Evolutionary conservation across 2,113 vertebrate species (phyloP).

Genomic region (Symphodus melops): DNA sequence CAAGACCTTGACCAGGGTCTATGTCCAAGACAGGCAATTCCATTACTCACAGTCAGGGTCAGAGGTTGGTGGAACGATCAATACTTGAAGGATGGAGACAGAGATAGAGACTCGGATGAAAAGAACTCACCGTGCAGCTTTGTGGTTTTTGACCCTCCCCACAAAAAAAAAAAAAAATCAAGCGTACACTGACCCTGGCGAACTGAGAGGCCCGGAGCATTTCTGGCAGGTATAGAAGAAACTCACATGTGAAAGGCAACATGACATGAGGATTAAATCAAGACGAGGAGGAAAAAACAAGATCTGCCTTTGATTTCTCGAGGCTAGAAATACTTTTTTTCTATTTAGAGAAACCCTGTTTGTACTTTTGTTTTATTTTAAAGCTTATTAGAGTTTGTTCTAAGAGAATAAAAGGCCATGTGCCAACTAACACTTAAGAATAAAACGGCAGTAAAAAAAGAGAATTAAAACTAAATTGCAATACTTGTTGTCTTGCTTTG

Average conservation of each 20-base stretch:
- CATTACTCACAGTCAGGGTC: conserved; percentile 71
- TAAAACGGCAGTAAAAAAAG: too few relatives aligned
- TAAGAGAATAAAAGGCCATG: too few relatives aligned
- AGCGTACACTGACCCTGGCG: conserved; percentile 37
- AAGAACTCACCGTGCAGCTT: conserved; percentile 30
- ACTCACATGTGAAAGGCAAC: conserved; percentile 2
- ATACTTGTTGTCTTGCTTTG: too few relatives aligned
- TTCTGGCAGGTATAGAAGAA: conserved; percentile 20
- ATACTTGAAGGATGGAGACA: conserved; percentile 64
- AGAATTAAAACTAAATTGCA: too few relatives aligned
- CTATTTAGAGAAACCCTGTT: background rate
- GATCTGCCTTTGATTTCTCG: background rate
- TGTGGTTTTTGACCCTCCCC: conserved; percentile 30
- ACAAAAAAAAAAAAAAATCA: conserved; percentile 33
- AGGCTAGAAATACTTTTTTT: background rate
- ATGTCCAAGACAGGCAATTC: conserved; percentile 70
- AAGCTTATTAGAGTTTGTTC: background rate
- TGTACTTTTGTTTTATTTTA: background rate
- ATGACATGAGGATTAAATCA: background rate
- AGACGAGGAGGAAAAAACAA: background rate
- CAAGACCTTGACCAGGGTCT: conserved; percentile 71
- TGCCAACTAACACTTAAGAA: too few relatives aligned
- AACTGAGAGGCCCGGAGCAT: background rate
- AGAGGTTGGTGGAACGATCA: conserved; percentile 66
- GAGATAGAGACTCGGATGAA: conserved; percentile 45